Conservation (phyloP, 2,888 invertebrate species). For the Tortricodes alternella region DNA sequence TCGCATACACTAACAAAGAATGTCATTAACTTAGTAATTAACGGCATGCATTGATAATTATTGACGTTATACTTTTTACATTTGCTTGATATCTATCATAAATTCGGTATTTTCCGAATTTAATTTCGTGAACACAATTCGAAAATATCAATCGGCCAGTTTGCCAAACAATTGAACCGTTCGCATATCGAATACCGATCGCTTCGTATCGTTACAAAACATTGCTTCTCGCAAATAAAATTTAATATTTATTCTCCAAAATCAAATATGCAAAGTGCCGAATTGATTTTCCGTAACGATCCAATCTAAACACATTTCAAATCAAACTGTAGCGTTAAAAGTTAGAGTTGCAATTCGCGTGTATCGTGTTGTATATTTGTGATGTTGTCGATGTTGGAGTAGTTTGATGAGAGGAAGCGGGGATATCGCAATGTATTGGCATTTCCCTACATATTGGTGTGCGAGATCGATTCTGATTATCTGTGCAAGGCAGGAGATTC, state of each 20-base stretch:
- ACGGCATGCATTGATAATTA: no score
- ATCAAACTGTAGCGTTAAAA: background rate
- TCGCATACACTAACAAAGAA: no score
- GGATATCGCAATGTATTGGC: constrained; percentile 64
- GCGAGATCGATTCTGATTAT: constrained; percentile 29
- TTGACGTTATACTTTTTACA: no score
- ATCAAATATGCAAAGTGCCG: constrained; percentile 31
- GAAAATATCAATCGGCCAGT: constrained; percentile 6
- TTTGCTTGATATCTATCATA: no score
- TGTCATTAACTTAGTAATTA: no score
- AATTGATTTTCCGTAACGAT: constrained; percentile 5
- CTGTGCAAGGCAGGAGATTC: constrained; percentile 34
- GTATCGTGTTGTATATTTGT: constrained; percentile 26
- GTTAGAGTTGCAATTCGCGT: constrained; percentile 27
- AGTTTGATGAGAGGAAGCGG: constrained; percentile 51
- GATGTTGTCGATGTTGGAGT: constrained; percentile 4
- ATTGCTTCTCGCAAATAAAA: constrained; percentile 25
- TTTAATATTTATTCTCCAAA: constrained; percentile 28
- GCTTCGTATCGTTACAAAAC: constrained; percentile 8
- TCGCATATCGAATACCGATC: constrained; percentile 17
- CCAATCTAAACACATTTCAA: background rate
- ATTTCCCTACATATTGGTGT: constrained; percentile 50
- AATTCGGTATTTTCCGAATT: background rate
- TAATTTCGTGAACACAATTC: background rate
- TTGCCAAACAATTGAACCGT: constrained; percentile 11